These are phyloP conservation scores for Lycocerus yunnanus DNA, from an alignment of 2,888 invertebrate genomes.

Conservation along the genomic window DNA sequence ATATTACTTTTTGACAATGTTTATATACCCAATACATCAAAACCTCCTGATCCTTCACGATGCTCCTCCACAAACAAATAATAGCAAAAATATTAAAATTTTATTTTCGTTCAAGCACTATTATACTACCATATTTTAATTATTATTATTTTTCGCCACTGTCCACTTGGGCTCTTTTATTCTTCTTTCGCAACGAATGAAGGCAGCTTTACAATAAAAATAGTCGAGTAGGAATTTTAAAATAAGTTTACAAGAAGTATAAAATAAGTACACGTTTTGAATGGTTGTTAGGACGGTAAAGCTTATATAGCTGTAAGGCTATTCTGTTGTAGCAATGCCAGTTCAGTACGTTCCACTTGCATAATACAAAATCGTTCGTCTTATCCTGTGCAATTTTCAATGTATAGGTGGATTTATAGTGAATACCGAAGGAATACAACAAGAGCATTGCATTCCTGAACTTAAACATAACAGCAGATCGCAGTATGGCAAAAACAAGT, in stretches of 20 bases:
- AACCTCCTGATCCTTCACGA: conserved; percentile 4
- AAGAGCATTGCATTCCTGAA: background rate
- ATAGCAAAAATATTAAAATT: background rate
- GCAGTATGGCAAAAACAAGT: background rate
- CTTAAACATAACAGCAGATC: background rate
- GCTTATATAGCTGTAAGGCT: background rate
- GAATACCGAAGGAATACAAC: background rate
- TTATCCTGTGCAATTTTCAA: conserved; percentile 15
- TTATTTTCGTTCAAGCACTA: too few relatives aligned
- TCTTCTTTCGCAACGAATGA: background rate
- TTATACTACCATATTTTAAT: too few relatives aligned
- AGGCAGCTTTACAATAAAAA: background rate
- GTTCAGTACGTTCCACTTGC: conserved; percentile 10
- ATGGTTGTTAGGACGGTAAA: background rate
- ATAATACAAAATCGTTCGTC: conserved; percentile 19
- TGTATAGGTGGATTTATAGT: conserved; percentile 10
- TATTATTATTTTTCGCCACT: too few relatives aligned
- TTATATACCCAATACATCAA: conserved; percentile 8
- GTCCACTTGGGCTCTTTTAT: too few relatives aligned
- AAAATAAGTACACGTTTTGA: background rate
- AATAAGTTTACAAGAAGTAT: background rate
- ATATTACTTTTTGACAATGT: conserved; percentile 18
- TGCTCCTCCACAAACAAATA: background rate
- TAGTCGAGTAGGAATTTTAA: background rate
- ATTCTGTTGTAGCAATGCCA: conserved; percentile 2